phyloP scores from a whole-genome alignment of 1,140 invertebrate species.

The Drosophila miranda region DNA sequence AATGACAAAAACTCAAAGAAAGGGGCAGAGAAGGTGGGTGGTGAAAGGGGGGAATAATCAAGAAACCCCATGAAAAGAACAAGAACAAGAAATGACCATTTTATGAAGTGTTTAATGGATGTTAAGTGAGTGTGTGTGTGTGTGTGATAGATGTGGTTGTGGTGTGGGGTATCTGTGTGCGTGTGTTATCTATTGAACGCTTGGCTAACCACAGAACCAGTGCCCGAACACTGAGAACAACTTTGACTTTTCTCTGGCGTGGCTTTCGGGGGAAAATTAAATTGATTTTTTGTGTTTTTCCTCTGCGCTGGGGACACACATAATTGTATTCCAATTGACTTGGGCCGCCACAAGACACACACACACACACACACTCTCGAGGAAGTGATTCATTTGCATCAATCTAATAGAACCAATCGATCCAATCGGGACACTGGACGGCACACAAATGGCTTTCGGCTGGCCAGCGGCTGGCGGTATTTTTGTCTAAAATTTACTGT shows the following conservation, averaged over 20 bases:
- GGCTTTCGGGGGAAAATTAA: conserved; percentile 39
- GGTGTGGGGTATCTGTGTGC: conserved; percentile 10
- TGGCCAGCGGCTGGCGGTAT: neutral
- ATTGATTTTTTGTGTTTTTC: conserved; percentile 60
- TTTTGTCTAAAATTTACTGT: conserved; percentile 3
- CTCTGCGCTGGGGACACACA: conserved; percentile 34
- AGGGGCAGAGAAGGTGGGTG: conserved; percentile 6
- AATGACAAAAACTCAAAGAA: conserved; percentile 62
- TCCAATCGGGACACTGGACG: too few species aligned
- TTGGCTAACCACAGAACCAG: conserved; percentile 55
- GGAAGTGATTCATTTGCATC: conserved; percentile 43
- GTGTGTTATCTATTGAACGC: conserved; percentile 70
- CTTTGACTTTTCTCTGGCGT: conserved; percentile 31
- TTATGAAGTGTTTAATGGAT: conserved; percentile 80
- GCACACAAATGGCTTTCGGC: too few species aligned
- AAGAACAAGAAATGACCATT: conserved; percentile 71
- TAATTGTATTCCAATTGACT: conserved; percentile 60
- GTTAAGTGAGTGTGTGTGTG: conserved; percentile 62
- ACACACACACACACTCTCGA: neutral
- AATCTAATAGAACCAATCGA: neutral
- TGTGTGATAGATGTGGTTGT: conserved; percentile 9
- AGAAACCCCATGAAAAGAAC: conserved; percentile 7
- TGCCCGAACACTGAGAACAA: conserved; percentile 4
- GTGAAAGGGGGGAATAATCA: too few species aligned
- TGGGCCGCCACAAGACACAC: conserved; percentile 11